phyloP scores from a whole-genome alignment of 2,113 vertebrate genomes.

The Macroglossus sobrinus region DNA sequence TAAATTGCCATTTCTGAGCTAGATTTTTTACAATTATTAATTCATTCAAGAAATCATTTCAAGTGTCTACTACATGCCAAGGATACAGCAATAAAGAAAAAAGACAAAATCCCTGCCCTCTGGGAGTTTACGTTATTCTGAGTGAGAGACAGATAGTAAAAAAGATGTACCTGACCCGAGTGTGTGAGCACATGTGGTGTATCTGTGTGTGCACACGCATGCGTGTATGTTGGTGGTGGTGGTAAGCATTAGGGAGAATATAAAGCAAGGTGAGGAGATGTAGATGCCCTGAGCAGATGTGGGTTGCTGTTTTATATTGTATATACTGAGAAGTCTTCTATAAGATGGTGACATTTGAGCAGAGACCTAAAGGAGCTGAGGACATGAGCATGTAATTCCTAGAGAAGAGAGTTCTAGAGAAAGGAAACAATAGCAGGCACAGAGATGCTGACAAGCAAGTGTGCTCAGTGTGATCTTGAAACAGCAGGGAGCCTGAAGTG shows the following conservation, averaged over 20 bases:
- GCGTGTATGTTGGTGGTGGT: accelerated
- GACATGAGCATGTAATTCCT: background rate
- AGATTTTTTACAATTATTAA: background rate
- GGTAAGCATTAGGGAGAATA: background rate
- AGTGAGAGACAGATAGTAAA: background rate
- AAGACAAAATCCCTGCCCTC: background rate
- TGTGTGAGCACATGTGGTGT: background rate
- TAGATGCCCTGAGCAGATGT: accelerated
- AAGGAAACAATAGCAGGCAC: background rate
- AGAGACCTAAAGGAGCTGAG: background rate
- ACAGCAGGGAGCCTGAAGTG: background rate
- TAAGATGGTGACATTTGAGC: background rate
- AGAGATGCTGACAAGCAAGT: background rate
- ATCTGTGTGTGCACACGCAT: background rate
- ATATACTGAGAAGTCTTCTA: background rate
- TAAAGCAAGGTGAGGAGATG: background rate
- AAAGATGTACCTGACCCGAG: too few species aligned
- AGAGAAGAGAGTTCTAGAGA: background rate
- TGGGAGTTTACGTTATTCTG: background rate
- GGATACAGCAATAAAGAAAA: background rate
- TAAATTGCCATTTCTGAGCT: background rate
- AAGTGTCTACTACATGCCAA: background rate
- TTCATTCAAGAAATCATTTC: background rate
- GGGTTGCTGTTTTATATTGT: background rate
- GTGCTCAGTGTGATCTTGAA: background rate